Evolutionary conservation across 2,113 vertebrate species (phyloP).

Genomic region (Rhinolophus sinicus): DNA sequence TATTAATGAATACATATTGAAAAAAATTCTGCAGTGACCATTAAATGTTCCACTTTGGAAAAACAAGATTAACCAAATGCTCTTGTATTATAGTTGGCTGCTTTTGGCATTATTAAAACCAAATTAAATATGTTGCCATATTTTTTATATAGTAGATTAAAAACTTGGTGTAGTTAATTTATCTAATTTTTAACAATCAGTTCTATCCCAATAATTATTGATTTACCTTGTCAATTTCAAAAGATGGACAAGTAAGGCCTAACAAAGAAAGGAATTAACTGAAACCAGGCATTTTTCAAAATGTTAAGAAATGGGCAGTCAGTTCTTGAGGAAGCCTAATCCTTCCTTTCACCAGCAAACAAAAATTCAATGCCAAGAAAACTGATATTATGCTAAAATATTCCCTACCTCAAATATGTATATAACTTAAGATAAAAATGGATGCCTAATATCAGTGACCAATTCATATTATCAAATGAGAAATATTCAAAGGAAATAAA

Average conservation of each 20-base stretch:
- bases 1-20: constrained; percentile 55
- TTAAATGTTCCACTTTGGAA: constrained; percentile 56
- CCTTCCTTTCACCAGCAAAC: constrained; percentile 48
- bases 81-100: constrained; percentile 29
- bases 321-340: background rate
- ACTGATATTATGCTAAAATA: constrained; percentile 27
- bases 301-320: background rate
- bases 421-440: constrained; percentile 44
- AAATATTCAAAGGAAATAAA: constrained; percentile 45
- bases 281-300: constrained; percentile 24
- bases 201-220: background rate
- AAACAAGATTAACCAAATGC: constrained; percentile 59
- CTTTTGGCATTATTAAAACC: constrained; percentile 39
- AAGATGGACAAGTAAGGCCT: background rate
- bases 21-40: background rate
- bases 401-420: background rate
- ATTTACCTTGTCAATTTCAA: constrained; percentile 1
- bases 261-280: background rate
- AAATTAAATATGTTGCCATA: background rate
- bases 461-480: constrained; percentile 22
- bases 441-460: background rate
- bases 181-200: background rate
- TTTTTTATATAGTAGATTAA: constrained; percentile 14
- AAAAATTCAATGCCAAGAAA: constrained; percentile 37
- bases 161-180: constrained; percentile 13